Evolutionary conservation across 2,797 vertebrate species (phyloP).

Genomic region (Amblyopsis hoosieri): DNA sequence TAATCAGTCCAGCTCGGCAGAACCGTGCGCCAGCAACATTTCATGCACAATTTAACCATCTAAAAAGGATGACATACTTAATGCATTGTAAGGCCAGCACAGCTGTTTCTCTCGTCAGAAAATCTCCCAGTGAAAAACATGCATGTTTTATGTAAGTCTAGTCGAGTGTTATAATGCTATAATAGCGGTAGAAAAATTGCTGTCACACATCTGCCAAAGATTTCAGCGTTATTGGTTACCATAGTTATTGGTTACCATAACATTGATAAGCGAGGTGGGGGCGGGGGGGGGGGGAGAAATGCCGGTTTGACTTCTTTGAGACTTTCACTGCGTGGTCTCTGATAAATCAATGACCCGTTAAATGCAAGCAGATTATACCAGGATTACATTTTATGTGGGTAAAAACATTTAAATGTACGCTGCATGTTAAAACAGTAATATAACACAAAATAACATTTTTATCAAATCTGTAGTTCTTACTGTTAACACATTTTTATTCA

Average conservation of each 20-base stretch:
- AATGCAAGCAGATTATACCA: no score
- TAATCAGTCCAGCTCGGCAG: constrained; percentile 99
- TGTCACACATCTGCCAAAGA: constrained; percentile 89
- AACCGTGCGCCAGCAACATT: constrained; percentile 98
- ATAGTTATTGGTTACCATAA: constrained; percentile 60
- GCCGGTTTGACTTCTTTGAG: constrained; percentile 49
- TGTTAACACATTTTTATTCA: no score
- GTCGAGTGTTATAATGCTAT: constrained; percentile 99
- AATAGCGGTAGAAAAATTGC: constrained; percentile 93
- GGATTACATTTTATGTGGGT: no score
- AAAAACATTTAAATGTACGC: no score
- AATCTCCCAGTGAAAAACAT: constrained; percentile 90
- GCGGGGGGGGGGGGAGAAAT: constrained; percentile 52
- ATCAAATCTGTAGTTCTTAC: no score
- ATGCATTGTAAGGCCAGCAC: constrained; percentile 99
- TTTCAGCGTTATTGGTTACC: constrained; percentile 80
- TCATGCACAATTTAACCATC: constrained; percentile 99
- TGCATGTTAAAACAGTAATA: no score
- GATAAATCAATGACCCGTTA: constrained; percentile 2
- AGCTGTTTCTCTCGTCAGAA: constrained; percentile 99
- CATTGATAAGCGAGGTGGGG: constrained; percentile 36
- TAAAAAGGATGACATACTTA: constrained; percentile 99
- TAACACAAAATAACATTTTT: no score
- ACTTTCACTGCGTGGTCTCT: constrained; percentile 33
- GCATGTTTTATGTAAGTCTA: constrained; percentile 99